Evolutionary conservation across 2,888 invertebrate species (phyloP), one percentile per base, ranked within the genome.

Genomic region (Drosophila paramelanica): DNA sequence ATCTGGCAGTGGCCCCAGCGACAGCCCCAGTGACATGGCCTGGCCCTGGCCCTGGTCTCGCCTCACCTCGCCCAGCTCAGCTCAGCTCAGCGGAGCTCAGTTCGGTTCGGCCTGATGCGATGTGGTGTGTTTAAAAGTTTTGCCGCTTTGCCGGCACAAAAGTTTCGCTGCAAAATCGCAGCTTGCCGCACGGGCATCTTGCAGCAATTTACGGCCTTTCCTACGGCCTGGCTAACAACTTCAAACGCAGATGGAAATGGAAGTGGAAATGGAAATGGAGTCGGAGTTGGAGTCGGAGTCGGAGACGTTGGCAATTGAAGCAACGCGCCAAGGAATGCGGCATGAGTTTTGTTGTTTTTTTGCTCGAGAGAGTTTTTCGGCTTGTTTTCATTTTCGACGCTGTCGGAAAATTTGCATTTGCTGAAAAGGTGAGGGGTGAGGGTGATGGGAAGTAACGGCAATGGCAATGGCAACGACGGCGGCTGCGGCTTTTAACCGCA

Each of bases 401-500:
- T 60, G 75, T 46, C 70, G 55, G 55, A 73, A 59, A 66, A 83
- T 83, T 83, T 87, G 85, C 82, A 83, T 83, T 85, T 84, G 57
- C 13, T 13, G 36, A 13, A 36, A 36, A 3, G 31, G 36, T 31
- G 8, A 31, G 59, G 65, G 59, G 50, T 51, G 58, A 46, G 33
- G n/a, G 5, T 20, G 23, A 41, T 36, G 17, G 20, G 38, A 31
- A 33, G 31, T 8, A 47, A 25, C 59, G 17, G 11, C 51, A 27
- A 45, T 31, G 45, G 7, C 23, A 27, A 51, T 33, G 46, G 31
- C 41, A 14, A 68, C 49, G 60, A 67, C 71, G 67, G 72, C 61
- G 60, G 67, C 59, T 86, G 87, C 83, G 89, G 86, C 89, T 83
- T 88, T 88, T 88, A 84, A 88, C 85, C 85, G 81, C 85, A 87